A percentile compares a stretch with the other conserved stretches of the same genome.
phyloP scores from a whole-genome alignment of 2,797 vertebrate species.

The Cossypha dichroa region DNA sequence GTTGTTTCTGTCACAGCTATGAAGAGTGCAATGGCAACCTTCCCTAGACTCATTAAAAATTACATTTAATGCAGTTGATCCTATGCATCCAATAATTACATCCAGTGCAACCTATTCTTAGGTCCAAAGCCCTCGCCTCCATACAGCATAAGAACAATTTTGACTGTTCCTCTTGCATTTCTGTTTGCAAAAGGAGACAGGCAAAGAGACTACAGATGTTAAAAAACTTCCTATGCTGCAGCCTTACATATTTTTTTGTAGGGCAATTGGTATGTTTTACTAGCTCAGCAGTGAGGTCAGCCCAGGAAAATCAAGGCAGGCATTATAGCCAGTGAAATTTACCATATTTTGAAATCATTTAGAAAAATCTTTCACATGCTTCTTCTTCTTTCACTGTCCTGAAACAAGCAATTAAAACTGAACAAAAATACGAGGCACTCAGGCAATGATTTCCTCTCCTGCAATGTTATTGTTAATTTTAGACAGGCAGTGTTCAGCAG shows the following conservation, averaged over 20 bases:
- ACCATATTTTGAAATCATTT: background rate
- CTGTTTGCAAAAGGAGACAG: background rate
- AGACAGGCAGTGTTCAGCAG: background rate
- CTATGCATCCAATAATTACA: background rate
- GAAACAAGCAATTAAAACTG: background rate
- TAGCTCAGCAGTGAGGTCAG: background rate
- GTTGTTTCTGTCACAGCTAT: background rate
- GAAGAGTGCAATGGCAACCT: background rate
- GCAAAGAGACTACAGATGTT: background rate
- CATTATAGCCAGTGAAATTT: background rate
- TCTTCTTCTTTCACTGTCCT: background rate
- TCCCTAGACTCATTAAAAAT: background rate
- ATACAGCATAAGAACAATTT: background rate
- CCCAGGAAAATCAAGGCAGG: background rate
- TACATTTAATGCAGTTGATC: background rate
- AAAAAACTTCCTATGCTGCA: background rate
- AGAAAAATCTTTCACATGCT: background rate
- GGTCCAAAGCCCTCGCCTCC: background rate
- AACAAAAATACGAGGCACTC: background rate
- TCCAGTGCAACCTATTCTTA: background rate
- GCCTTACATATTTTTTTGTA: background rate
- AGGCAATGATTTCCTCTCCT: background rate
- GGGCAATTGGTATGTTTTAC: background rate
- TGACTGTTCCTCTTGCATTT: background rate
- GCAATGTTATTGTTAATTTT: background rate